Evolutionary conservation across 2,797 vertebrate species (phyloP), one percentile per base, ranked within the genome.

Genomic region (Eurystomus glaucurus): DNA sequence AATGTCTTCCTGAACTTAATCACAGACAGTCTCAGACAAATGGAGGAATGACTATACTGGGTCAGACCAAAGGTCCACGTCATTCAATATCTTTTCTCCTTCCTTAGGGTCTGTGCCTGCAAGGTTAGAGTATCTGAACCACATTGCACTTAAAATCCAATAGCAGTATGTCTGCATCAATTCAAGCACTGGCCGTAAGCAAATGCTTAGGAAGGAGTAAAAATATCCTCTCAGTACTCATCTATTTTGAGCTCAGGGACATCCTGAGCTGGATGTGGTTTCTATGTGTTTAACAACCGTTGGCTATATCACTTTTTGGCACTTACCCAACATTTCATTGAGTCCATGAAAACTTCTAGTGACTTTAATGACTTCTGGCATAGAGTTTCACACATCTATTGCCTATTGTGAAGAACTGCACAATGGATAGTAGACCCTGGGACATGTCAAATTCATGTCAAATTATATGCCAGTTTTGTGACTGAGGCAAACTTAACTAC

Each of bases 341-440:
- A 89, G 54, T 77, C 58, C 77, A 72, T 5, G 51, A 77, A 96
- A 93, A 89, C 76, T 94, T 66, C 48, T 51, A 85, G 61, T 13
- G 66, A 88, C 77, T 93, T 88, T 85, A 96, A 93, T 90, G 77
- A 72, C 69, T 94, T 92, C 21, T 97, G 90, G 96, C 93, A 93
- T 39, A 46, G 58, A 78, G 15, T 88, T 96, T 93, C 93, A 93
- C 88, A 85, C 70, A 82, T 85, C 86, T 86, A 89, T 28, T 86
- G 90, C 88, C 86, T 82, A 72, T 76, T 86, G 70, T 87, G 70
- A 92, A 90, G 80, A 94, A 75, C 0, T 51, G 41, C 51, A 94
- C 88, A 95, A 93, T 43, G 81, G 46, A 78, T 92, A 94, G 79
- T 7, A 89, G 90, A 89, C 9, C 25, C 43, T 60, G 62, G n/a